Percentiles rank a stretch among this genome's conserved stretches.
phyloP scores from a whole-genome alignment of 2,888 invertebrate genomes.

The Lymantria dispar region DNA sequence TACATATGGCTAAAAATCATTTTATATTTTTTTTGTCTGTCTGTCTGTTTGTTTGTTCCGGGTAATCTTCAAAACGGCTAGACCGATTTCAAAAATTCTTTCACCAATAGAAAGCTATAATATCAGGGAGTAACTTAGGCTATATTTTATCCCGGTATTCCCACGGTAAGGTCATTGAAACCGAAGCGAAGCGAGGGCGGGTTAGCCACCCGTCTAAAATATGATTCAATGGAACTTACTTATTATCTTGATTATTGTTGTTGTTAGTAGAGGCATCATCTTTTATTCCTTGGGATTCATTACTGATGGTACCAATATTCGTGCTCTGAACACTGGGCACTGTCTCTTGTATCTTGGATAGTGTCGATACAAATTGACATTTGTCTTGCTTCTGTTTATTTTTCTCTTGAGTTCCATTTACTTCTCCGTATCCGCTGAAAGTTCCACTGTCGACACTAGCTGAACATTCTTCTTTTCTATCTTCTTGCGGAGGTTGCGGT shows the following conservation, averaged over 20 bases:
- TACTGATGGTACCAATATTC: constrained; percentile 62
- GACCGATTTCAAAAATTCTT: no score
- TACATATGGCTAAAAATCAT: no score
- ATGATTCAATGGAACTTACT: constrained; percentile 43
- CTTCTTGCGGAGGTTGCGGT: constrained; percentile 33
- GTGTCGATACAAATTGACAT: constrained; percentile 80
- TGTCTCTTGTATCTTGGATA: constrained; percentile 85
- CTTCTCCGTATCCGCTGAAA: constrained; percentile 71
- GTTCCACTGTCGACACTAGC: constrained; percentile 76
- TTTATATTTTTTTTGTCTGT: no score
- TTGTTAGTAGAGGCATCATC: constrained; percentile 61
- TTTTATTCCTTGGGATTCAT: constrained; percentile 65
- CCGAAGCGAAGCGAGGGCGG: no score
- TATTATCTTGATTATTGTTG: constrained; percentile 68
- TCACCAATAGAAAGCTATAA: no score
- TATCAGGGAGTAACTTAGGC: no score
- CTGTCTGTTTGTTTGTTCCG: no score
- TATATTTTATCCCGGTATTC: no score
- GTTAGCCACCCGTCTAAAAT: neutral
- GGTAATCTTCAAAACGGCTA: no score
- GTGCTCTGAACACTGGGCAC: constrained; percentile 67
- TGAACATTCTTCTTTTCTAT: constrained; percentile 73
- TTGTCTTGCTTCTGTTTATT: constrained; percentile 69
- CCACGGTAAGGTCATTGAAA: no score
- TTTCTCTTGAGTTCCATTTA: constrained; percentile 68